Percentiles rank a stretch among this genome's conserved stretches.
Evolutionary conservation across 2,113 vertebrate genomes (phyloP).

Genomic region (Lophochroa leadbeateri): DNA sequence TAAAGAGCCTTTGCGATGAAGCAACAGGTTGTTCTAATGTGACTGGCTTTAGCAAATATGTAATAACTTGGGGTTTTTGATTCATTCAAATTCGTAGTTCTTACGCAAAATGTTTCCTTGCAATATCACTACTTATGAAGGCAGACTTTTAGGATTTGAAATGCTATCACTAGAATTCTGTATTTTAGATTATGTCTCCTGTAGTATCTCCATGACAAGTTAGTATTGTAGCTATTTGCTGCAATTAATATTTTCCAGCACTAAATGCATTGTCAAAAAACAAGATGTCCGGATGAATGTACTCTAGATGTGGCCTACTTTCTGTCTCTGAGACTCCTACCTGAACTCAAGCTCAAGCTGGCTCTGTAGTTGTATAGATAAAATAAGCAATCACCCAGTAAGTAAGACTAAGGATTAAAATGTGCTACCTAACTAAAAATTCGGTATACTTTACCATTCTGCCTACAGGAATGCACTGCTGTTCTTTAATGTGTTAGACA

Average conservation of each 20-base stretch:
- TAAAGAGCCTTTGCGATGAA: neutral
- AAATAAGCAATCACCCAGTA: constrained; percentile 11
- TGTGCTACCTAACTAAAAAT: constrained; percentile 6
- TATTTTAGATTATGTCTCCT: neutral
- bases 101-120: neutral
- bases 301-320: neutral
- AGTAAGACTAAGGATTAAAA: neutral
- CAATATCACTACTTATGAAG: neutral
- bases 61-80: neutral
- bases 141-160: neutral
- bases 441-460: neutral
- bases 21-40: neutral
- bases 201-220: neutral
- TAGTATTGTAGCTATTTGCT: neutral
- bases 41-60: neutral
- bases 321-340: neutral
- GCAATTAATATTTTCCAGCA: neutral
- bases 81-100: neutral
- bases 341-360: constrained; percentile 10
- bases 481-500: neutral
- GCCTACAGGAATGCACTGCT: neutral
- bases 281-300: too few species aligned
- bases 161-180: neutral
- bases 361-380: neutral
- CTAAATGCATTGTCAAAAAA: neutral